These are phyloP conservation scores for Apotomis turbidana DNA, from an alignment of 2,888 invertebrate species.

Conservation along the genomic window DNA sequence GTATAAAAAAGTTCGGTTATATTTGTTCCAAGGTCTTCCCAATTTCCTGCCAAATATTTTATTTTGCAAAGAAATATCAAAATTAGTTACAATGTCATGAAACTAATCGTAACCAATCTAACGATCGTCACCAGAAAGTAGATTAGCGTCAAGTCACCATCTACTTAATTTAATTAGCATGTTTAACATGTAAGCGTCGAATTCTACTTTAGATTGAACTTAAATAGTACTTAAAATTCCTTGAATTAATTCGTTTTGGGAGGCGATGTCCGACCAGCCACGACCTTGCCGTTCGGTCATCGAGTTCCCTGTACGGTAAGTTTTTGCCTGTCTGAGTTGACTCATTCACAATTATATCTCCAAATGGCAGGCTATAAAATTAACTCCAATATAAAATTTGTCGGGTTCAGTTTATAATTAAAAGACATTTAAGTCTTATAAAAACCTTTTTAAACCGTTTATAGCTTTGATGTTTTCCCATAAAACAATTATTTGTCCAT, in stretches of 20 bases:
- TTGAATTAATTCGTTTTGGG: constrained; percentile 54
- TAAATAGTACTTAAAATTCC: constrained; percentile 40
- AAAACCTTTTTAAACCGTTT: too few relatives aligned
- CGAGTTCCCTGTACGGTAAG: constrained; percentile 63
- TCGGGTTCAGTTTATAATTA: neutral
- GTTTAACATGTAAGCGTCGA: neutral
- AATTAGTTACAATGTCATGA: neutral
- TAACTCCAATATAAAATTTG: constrained; percentile 15
- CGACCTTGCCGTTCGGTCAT: constrained; percentile 74
- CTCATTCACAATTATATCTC: constrained; percentile 55
- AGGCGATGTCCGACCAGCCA: constrained; percentile 73
- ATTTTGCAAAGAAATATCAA: neutral
- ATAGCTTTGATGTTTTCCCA: neutral
- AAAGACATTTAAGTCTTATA: too few relatives aligned
- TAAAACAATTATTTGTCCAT: too few relatives aligned
- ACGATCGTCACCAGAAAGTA: too few relatives aligned
- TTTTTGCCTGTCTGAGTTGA: constrained; percentile 71
- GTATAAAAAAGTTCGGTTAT: neutral
- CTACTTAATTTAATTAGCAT: neutral
- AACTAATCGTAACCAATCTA: too few relatives aligned
- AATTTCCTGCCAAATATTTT: neutral
- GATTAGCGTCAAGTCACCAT: neutral
- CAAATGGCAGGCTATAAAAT: constrained; percentile 30
- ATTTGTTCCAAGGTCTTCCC: neutral
- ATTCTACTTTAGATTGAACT: constrained; percentile 2